Conservation (phyloP, 2,888 invertebrate species). For the Andrena marginata region DNA sequence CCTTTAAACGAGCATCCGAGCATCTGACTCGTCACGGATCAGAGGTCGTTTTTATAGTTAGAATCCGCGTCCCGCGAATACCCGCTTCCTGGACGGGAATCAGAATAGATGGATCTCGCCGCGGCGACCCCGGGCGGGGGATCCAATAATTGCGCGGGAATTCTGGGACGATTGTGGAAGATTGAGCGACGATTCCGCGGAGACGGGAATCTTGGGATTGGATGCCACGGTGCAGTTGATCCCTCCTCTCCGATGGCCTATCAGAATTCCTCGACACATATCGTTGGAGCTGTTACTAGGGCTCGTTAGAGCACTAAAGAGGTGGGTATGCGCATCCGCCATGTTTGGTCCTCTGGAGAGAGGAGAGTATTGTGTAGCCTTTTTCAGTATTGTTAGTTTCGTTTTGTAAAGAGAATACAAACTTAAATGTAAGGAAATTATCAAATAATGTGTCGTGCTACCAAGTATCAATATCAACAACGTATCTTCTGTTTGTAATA, state of each 20-base stretch:
- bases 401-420: too few relatives aligned
- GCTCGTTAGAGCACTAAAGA: neutral
- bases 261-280: neutral
- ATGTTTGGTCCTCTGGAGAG: neutral
- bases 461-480: too few relatives aligned
- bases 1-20: slow-evolving; percentile 61
- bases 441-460: too few relatives aligned
- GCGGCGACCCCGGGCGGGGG: slow-evolving; percentile 17
- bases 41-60: slow-evolving; percentile 62
- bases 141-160: slow-evolving; percentile 35
- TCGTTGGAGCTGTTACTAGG: neutral
- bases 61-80: slow-evolving; percentile 48
- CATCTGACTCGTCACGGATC: slow-evolving; percentile 56
- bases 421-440: too few relatives aligned
- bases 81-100: slow-evolving; percentile 50
- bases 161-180: neutral
- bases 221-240: neutral
- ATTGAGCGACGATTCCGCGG: slow-evolving; percentile 28
- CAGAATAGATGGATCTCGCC: slow-evolving; percentile 57
- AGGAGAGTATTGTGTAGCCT: too few relatives aligned
- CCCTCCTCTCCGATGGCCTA: neutral
- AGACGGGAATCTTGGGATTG: slow-evolving; percentile 14
- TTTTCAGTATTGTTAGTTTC: too few relatives aligned
- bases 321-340: neutral
- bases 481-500: too few relatives aligned